Conservation (phyloP, 2,797 vertebrate species). For the Florisuga fusca region DNA sequence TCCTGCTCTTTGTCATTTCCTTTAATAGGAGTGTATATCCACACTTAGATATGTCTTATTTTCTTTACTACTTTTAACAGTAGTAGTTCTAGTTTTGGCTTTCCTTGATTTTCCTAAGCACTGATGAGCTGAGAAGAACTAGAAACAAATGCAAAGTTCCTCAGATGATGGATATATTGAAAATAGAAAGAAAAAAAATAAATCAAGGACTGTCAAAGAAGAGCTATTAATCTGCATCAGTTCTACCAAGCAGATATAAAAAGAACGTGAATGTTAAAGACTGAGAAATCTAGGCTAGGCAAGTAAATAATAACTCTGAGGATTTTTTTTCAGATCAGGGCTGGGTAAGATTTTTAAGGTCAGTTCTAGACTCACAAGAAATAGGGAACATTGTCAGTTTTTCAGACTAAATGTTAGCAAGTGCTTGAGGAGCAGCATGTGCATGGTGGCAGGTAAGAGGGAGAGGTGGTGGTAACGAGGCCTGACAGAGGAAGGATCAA, state of each 20-base stretch:
- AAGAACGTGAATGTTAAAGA: background rate
- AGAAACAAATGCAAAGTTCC: background rate
- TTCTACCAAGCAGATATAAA: background rate
- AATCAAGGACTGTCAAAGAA: background rate
- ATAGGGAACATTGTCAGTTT: background rate
- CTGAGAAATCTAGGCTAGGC: background rate
- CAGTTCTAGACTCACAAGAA: background rate
- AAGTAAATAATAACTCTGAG: background rate
- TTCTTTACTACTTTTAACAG: background rate
- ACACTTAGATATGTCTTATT: background rate
- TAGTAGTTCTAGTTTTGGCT: background rate
- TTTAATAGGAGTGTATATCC: background rate
- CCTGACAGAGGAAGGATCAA: background rate
- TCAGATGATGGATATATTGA: background rate
- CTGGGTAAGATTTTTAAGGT: background rate
- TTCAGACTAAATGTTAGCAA: background rate
- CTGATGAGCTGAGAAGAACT: background rate
- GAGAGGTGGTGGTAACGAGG: fast-evolving
- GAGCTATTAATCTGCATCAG: background rate
- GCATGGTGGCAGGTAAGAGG: background rate
- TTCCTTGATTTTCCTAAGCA: background rate
- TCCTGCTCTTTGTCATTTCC: background rate
- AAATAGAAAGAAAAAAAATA: background rate
- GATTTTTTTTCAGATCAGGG: background rate
- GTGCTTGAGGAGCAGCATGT: background rate